These are phyloP conservation scores for Sitta carolinensis DNA, from an alignment of 2,797 vertebrate genomes.

Conservation along the genomic window DNA sequence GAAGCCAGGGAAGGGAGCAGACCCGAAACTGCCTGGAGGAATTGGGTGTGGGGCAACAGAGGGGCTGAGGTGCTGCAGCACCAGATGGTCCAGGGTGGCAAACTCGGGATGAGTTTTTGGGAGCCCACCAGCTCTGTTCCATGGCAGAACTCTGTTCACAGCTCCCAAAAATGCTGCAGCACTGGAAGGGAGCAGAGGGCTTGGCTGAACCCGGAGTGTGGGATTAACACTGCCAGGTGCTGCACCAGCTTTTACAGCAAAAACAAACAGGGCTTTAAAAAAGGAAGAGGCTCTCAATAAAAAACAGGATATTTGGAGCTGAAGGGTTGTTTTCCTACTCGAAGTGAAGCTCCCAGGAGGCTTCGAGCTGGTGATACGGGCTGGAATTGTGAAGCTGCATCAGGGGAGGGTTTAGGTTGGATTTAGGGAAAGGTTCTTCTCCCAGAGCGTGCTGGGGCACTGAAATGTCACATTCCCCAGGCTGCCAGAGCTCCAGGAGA, in stretches of 20 bases:
- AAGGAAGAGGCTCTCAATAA: background rate
- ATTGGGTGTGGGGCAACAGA: background rate
- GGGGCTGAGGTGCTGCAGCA: background rate
- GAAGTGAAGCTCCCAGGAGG: background rate
- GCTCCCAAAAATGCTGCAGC: accelerated
- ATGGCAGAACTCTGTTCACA: accelerated
- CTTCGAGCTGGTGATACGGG: background rate
- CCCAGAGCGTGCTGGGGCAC: background rate
- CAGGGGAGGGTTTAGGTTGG: background rate
- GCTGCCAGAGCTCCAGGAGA: background rate
- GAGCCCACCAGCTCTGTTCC: background rate
- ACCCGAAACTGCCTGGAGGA: background rate
- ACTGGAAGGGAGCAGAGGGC: background rate
- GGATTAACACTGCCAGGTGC: background rate
- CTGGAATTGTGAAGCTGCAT: background rate
- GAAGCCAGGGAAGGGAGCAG: background rate
- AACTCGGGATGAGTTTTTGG: background rate
- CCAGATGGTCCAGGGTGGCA: background rate
- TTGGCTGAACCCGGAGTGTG: background rate
- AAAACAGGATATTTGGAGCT: background rate
- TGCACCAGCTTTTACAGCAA: background rate
- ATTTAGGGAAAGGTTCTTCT: background rate
- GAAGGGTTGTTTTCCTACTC: background rate
- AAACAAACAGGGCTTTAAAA: constrained; percentile 29
- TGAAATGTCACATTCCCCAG: background rate